Conservation (phyloP, 2,888 invertebrate species). For the Tipula confusa region DNA sequence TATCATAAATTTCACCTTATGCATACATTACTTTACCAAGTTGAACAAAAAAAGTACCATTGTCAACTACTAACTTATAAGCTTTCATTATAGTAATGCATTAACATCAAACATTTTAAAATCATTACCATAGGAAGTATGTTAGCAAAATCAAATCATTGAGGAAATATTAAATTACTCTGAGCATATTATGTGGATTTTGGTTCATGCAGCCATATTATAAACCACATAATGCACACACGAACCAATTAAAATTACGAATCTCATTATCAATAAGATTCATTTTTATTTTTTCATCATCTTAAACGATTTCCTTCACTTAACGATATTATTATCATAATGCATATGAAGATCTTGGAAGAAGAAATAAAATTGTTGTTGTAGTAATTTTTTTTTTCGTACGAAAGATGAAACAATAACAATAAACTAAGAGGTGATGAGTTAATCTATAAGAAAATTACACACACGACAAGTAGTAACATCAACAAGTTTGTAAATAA, state of each 20-base stretch:
- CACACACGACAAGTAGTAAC: constrained; percentile 15
- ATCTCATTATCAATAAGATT: not conserved
- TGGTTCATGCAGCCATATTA: not conserved
- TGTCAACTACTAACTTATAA: not conserved
- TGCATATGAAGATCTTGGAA: not conserved
- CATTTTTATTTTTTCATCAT: not conserved
- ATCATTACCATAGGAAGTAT: not conserved
- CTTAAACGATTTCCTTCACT: not conserved
- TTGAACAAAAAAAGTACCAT: not conserved
- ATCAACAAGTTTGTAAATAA: not conserved
- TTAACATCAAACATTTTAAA: not conserved
- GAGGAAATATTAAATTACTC: not conserved
- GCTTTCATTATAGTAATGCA: not conserved
- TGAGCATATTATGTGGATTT: not conserved
- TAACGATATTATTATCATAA: too few relatives aligned
- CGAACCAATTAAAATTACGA: not conserved
- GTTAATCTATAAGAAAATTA: constrained; percentile 25
- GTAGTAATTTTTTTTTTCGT: not conserved
- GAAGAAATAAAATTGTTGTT: not conserved
- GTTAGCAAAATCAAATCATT: not conserved
- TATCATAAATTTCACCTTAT: not conserved
- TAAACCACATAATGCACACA: not conserved
- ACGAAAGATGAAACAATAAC: constrained; percentile 1
- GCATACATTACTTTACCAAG: not conserved
- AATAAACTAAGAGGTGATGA: constrained; percentile 12